These are phyloP conservation scores for Dicyrtoma fusca DNA, from an alignment of 2,888 invertebrate species.

Conservation along the genomic window DNA sequence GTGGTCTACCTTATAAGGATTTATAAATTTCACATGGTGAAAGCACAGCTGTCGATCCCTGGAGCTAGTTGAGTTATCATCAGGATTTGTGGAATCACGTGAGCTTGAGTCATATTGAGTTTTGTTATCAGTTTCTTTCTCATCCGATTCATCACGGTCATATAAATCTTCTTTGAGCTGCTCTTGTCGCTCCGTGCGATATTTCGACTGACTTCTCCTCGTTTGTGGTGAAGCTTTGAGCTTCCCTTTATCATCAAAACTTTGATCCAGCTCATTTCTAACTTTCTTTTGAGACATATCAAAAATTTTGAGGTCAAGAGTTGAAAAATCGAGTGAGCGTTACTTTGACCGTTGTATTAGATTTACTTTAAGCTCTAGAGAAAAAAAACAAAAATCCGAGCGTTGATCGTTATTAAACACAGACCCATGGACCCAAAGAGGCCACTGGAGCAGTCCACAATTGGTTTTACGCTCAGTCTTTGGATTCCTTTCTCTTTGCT, in stretches of 20 bases:
- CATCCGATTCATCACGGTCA: conserved; percentile 6
- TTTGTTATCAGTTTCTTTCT: conserved; percentile 8
- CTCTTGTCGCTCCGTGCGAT: background rate
- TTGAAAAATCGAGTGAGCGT: background rate
- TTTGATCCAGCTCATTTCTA: too few species aligned
- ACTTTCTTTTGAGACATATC: background rate
- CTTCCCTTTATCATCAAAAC: too few species aligned
- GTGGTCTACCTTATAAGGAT: background rate
- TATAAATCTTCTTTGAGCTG: background rate
- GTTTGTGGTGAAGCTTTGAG: too few species aligned
- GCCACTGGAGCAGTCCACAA: too few species aligned
- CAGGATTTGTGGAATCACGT: conserved; percentile 14
- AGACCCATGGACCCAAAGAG: too few species aligned
- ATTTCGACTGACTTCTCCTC: too few species aligned
- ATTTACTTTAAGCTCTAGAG: too few species aligned
- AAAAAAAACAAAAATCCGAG: too few species aligned
- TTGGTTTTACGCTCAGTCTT: too few species aligned
- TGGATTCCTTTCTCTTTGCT: too few species aligned
- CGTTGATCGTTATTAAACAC: too few species aligned
- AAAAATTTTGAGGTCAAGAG: too few species aligned
- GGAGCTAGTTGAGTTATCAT: conserved; percentile 10
- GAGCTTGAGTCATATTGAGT: conserved; percentile 12
- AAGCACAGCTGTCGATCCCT: background rate
- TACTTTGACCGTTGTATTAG: background rate
- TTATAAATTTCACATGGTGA: background rate